phyloP scores from a whole-genome alignment of 1,140 invertebrate species.

The Brachionus koreanus region DNA sequence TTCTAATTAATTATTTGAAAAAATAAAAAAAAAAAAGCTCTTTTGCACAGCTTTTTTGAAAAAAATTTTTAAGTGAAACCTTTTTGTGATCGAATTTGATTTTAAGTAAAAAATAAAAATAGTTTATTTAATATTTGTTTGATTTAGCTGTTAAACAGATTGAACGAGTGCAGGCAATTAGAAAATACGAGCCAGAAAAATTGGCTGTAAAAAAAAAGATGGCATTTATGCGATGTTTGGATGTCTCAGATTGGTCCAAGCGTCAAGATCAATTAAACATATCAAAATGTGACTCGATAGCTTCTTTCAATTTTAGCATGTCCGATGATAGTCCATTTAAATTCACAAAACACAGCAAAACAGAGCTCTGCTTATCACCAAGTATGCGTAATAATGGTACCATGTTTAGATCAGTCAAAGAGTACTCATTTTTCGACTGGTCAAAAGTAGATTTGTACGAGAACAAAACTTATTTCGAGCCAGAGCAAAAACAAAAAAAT shows the following conservation, averaged over 20 bases:
- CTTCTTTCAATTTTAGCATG: background rate
- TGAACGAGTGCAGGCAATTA: background rate
- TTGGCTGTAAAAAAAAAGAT: background rate
- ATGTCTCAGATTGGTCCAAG: background rate
- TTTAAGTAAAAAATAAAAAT: no score
- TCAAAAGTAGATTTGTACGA: conserved; percentile 10
- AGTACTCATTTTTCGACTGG: conserved; percentile 41
- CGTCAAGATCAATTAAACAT: background rate
- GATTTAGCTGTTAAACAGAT: conserved; percentile 10
- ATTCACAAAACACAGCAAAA: background rate
- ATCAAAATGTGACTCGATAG: background rate
- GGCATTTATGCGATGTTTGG: conserved; percentile 3
- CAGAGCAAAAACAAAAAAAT: background rate
- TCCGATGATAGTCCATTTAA: background rate
- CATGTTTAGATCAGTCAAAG: conserved; percentile 4
- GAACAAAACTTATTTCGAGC: conserved; percentile 7
- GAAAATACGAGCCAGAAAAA: background rate
- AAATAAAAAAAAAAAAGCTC: no score
- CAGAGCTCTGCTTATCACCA: background rate
- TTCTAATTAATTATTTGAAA: no score
- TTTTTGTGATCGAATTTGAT: no score
- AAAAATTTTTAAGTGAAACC: no score
- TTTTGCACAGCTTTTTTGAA: no score
- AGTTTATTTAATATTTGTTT: background rate
- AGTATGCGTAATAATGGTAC: background rate